Evolutionary conservation across 2,113 vertebrate genomes (phyloP), one percentile per base, ranked within the genome.

Genomic region (Kryptolebias marmoratus): DNA sequence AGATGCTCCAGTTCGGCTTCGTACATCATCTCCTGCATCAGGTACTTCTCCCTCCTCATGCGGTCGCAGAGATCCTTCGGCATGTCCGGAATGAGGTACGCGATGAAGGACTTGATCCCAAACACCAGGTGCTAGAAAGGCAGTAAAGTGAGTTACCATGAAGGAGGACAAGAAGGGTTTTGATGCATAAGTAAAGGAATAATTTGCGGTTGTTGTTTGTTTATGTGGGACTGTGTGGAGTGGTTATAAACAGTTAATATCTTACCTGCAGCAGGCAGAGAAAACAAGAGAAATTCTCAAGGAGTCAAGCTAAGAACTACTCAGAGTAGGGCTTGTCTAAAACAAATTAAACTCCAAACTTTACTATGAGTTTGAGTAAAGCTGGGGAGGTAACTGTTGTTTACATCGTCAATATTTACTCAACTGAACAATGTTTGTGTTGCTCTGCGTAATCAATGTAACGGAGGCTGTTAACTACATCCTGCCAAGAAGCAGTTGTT

Each of bases 11-110:
- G 91, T 83, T 99, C 97, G 1, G 97, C 96, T 82, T 99, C 96
- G 31, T 99, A 99, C 95, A 99, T 96, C 97, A 98, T 99, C 92
- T 99, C 98, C 92, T 99, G 98, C 92, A 99, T 99, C 70, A 99
- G 91, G 82, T 98, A 99, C 89, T 99, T 99, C 78, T 99, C 98
- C 83, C 98, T 95, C 73, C 97, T 94, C 97, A 99, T 99, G 39
- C 97, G 94, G 80, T 99, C 98, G 47, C 96, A 95, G 68, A 99
- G 94, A 88, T 95, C 97, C 94, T 98, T 98, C 1, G 98, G 97
- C 88, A 99, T 95, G 93, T 99, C 98, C 50, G 98, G 98, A 89
- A 99, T 99, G 92, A 99, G 94, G 90, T 99, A 98, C 31, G 98
- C 97, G 82, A 99, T 99, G 94, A 99, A 94, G 91, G 97, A 96